phyloP scores from a whole-genome alignment of 2,113 vertebrate species.

The Aythya baeri region DNA sequence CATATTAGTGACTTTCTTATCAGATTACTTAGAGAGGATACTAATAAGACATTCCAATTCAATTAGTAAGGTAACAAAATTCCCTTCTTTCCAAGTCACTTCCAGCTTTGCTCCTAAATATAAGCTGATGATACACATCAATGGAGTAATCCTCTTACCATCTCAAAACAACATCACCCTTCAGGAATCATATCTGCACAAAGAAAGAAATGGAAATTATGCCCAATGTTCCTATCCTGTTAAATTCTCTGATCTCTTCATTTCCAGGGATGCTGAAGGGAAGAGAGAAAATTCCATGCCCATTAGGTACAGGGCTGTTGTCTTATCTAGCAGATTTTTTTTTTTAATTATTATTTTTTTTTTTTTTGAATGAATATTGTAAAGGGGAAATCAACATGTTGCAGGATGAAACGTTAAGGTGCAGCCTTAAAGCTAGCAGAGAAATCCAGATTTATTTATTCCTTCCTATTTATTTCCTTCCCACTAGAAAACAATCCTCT shows the following conservation, averaged over 20 bases:
- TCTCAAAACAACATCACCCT: neutral
- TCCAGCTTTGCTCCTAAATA: constrained; percentile 60
- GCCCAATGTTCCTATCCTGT: neutral
- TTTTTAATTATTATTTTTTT: neutral
- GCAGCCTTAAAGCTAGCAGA: accelerated
- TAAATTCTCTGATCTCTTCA: neutral
- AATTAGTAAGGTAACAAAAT: constrained; percentile 79
- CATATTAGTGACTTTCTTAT: constrained; percentile 81
- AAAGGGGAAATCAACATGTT: neutral
- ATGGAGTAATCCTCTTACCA: constrained; percentile 66
- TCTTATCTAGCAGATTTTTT: neutral
- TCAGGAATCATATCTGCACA: neutral
- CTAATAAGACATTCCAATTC: constrained; percentile 79
- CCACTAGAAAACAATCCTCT: neutral
- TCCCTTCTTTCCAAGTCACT: constrained; percentile 73
- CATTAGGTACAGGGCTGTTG: neutral
- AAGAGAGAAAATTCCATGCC: neutral
- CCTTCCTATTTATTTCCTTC: neutral
- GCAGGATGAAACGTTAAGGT: neutral
- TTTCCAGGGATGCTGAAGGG: neutral
- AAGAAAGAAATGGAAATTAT: neutral
- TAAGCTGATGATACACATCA: constrained; percentile 69
- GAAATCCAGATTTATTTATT: neutral
- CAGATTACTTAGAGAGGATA: constrained; percentile 75
- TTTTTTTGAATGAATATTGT: neutral